Evolutionary conservation across 1,140 invertebrate species (phyloP).

Genomic region (Atta cephalotes): DNA sequence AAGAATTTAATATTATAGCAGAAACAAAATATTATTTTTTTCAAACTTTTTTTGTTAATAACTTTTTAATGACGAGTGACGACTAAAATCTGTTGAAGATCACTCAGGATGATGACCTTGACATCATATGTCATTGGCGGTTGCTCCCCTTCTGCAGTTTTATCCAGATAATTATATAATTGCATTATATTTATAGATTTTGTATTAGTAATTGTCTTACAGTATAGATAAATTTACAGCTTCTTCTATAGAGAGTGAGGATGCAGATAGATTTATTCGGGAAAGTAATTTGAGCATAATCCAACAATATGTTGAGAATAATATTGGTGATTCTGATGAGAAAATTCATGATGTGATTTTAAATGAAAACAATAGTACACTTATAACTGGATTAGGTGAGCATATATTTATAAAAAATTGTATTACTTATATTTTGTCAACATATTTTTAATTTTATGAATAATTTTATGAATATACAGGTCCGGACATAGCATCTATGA

Average conservation of each 20-base stretch:
- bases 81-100: too few relatives aligned
- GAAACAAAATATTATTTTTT: too few relatives aligned
- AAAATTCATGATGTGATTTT: conserved; percentile 15
- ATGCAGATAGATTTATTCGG: conserved; percentile 87
- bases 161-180: background rate
- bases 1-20: too few relatives aligned
- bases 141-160: too few relatives aligned
- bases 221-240: conserved; percentile 13
- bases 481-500: conserved; percentile 84
- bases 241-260: conserved; percentile 77
- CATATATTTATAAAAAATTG: conserved; percentile 11
- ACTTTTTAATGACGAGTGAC: too few relatives aligned
- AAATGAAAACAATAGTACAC: conserved; percentile 41
- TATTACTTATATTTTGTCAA: conserved; percentile 14
- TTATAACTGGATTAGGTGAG: conserved; percentile 77
- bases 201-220: background rate
- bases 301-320: conserved; percentile 82
- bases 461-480: conserved; percentile 72
- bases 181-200: background rate
- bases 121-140: too few relatives aligned
- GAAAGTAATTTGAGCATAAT: conserved; percentile 88
- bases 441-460: conserved; percentile 34
- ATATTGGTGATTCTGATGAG: conserved; percentile 71
- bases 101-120: too few relatives aligned
- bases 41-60: too few relatives aligned